These are phyloP conservation scores for Melanotaenia trifasciata DNA, from an alignment of 2,797 vertebrate species.

Conservation along the genomic window DNA sequence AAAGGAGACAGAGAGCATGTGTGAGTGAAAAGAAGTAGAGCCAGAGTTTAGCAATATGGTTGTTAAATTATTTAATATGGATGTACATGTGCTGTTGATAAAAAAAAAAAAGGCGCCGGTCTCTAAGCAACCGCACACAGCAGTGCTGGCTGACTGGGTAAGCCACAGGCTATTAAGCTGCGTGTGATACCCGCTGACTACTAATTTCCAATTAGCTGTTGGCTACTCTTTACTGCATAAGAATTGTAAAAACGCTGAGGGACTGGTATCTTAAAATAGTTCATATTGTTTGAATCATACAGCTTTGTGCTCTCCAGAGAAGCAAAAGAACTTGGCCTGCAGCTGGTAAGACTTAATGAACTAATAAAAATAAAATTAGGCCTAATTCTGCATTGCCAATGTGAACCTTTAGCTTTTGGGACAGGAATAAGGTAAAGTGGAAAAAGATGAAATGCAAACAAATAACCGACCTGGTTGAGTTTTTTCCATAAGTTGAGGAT, in stretches of 20 bases:
- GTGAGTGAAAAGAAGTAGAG: constrained; percentile 30
- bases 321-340: neutral
- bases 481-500: constrained; percentile 96
- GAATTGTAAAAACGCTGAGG: constrained; percentile 2
- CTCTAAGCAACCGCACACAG: constrained; percentile 67
- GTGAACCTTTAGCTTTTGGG: neutral
- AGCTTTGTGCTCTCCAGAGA: neutral
- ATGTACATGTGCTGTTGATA: constrained; percentile 61
- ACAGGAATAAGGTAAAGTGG: neutral
- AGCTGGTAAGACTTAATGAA: neutral
- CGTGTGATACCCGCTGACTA: constrained; percentile 12
- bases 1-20: constrained; percentile 20
- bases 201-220: constrained; percentile 61
- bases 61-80: constrained; percentile 70
- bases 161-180: constrained; percentile 30
- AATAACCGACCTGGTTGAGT: constrained; percentile 90
- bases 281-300: constrained; percentile 4
- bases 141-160: constrained; percentile 18
- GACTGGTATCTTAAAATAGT: constrained; percentile 5
- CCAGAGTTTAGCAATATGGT: constrained; percentile 20
- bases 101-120: constrained; percentile 47
- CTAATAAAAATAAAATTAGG: neutral
- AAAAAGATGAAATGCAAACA: neutral
- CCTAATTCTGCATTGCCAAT: too few species aligned
- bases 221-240: constrained; percentile 19